phyloP scores from a whole-genome alignment of 1,140 invertebrate genomes.

The Dendroctonus valens region DNA sequence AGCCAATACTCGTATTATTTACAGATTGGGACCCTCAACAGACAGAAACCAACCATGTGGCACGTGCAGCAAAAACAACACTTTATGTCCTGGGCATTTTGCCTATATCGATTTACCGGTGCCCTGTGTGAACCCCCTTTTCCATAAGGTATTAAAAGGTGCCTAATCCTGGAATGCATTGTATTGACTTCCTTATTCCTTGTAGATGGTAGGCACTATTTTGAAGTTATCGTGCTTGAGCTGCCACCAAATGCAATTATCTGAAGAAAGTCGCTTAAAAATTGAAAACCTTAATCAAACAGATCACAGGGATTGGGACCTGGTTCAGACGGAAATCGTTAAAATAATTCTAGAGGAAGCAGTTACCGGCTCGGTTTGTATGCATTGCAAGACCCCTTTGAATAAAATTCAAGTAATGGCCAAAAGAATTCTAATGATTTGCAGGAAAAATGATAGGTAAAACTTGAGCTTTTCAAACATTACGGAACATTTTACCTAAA shows the following conservation, averaged over 20 bases:
- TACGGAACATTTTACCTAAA: too few relatives aligned
- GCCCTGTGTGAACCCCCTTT: conserved; percentile 89
- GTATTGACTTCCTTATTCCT: conserved; percentile 5
- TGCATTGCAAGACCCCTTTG: conserved; percentile 61
- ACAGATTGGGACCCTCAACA: conserved; percentile 58
- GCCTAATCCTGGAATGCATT: background rate
- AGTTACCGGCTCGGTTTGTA: conserved; percentile 60
- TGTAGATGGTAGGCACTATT: conserved; percentile 64
- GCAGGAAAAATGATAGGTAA: conserved; percentile 43
- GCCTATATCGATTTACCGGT: conserved; percentile 93
- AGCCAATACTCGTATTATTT: conserved; percentile 5
- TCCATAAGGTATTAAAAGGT: conserved; percentile 61
- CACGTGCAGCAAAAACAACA: conserved; percentile 73
- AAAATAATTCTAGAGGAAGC: conserved; percentile 58
- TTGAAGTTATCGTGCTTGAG: conserved; percentile 68
- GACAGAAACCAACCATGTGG: conserved; percentile 69
- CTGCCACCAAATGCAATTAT: conserved; percentile 71
- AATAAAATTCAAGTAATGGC: conserved; percentile 62
- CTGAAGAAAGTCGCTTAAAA: conserved; percentile 53
- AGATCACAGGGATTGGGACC: conserved; percentile 12
- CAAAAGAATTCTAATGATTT: conserved; percentile 60
- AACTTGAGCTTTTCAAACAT: background rate
- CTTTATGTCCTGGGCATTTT: conserved; percentile 88
- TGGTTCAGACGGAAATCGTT: conserved; percentile 49
- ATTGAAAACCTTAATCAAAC: conserved; percentile 20